A percentile compares a stretch with the other conserved stretches of the same genome.
Evolutionary conservation across 2,797 vertebrate genomes (phyloP).

Genomic region (Falco biarmicus): DNA sequence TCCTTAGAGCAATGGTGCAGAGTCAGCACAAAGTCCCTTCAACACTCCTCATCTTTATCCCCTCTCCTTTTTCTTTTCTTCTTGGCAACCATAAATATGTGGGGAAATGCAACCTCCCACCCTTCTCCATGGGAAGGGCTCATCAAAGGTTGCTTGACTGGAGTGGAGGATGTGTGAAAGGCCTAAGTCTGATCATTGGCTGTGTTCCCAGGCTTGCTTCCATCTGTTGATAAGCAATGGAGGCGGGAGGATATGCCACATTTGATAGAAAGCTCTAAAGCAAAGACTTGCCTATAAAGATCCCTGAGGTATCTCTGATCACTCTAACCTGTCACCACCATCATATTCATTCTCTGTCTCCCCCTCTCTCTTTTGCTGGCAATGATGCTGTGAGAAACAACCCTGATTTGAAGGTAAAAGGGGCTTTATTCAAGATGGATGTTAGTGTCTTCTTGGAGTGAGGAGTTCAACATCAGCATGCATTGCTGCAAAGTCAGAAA

Average conservation of each 20-base stretch:
- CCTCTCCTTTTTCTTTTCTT: slow-evolving; percentile 1
- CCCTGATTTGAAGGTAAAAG: slow-evolving; percentile 11
- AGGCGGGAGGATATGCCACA: slow-evolving; percentile 48
- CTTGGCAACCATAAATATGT: slow-evolving; percentile 8
- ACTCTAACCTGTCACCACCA: slow-evolving; percentile 20
- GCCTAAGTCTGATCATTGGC: slow-evolving; percentile 55
- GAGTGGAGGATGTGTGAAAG: slow-evolving; percentile 59
- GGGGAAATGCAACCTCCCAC: slow-evolving; percentile 49
- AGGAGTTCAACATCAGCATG: neutral
- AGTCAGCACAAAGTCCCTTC: slow-evolving; percentile 42
- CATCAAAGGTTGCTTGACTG: slow-evolving; percentile 61
- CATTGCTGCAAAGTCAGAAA: slow-evolving; percentile 11
- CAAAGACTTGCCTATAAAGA: slow-evolving; percentile 60
- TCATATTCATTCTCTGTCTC: neutral
- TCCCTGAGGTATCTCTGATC: slow-evolving; percentile 71
- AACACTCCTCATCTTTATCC: neutral
- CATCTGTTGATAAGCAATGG: slow-evolving; percentile 61
- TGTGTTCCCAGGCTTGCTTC: slow-evolving; percentile 63
- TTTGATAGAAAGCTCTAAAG: slow-evolving; percentile 68
- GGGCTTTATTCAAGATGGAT: slow-evolving; percentile 12
- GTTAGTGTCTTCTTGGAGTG: neutral
- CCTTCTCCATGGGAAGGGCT: slow-evolving; percentile 39
- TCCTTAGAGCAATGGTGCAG: neutral
- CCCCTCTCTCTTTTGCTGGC: slow-evolving; percentile 27
- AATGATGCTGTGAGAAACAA: slow-evolving; percentile 11